phyloP scores from a whole-genome alignment of 2,797 vertebrate species.

The Hybognathus amarus region DNA sequence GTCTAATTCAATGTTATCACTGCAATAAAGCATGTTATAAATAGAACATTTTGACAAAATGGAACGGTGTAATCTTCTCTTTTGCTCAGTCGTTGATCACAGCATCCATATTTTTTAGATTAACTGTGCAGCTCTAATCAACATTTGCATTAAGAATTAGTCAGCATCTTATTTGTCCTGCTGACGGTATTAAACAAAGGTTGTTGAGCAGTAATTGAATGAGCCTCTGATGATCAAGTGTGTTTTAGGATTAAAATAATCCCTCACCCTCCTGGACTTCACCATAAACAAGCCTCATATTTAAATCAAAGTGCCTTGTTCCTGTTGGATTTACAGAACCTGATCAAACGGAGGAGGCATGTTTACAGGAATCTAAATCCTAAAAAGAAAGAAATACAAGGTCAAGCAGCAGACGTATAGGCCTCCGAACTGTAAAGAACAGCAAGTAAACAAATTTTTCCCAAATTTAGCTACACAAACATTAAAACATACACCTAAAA shows the following conservation, averaged over 20 bases:
- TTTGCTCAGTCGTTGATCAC: not conserved
- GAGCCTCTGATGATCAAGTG: slow-evolving; percentile 28
- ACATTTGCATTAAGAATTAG: slow-evolving; percentile 22
- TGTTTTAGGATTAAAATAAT: slow-evolving; percentile 46
- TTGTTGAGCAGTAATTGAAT: slow-evolving; percentile 25
- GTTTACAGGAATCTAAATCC: not conserved
- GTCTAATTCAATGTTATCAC: too few species aligned
- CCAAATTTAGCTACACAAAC: not conserved
- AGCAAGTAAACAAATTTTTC: not conserved
- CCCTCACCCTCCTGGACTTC: slow-evolving; percentile 26
- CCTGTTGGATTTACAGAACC: not conserved
- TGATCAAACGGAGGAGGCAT: not conserved
- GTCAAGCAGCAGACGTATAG: too few species aligned
- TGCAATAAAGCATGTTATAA: not conserved
- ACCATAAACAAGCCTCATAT: slow-evolving; percentile 33
- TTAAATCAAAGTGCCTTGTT: slow-evolving; percentile 37
- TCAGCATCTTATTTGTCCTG: slow-evolving; percentile 26
- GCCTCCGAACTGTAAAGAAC: not conserved
- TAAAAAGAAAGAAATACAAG: not conserved
- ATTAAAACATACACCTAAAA: not conserved
- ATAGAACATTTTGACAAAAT: slow-evolving; percentile 1
- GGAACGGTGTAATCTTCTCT: not conserved
- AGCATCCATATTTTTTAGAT: not conserved
- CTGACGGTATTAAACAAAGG: slow-evolving; percentile 24
- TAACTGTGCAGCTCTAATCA: slow-evolving; percentile 4